These are phyloP conservation scores for Panopea generosa DNA, from an alignment of 2,888 invertebrate genomes.

Conservation along the genomic window DNA sequence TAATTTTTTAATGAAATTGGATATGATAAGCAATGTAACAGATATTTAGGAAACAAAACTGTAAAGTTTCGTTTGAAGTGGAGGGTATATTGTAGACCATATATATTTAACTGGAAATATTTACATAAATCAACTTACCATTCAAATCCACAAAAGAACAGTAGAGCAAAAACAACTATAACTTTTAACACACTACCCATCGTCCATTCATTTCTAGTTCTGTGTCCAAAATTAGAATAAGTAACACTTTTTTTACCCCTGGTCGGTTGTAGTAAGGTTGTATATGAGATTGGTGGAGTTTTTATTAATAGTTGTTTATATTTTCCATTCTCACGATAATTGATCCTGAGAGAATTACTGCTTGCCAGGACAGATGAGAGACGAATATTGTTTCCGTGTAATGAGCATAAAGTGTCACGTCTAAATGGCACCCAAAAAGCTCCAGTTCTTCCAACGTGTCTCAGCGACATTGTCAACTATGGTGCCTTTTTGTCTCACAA, in stretches of 20 bases:
- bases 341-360: slow-evolving; percentile 21
- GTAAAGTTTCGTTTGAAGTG: too few species aligned
- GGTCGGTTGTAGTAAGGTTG: not conserved
- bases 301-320: slow-evolving; percentile 30
- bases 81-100: too few species aligned
- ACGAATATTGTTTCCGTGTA: slow-evolving; percentile 14
- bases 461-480: not conserved
- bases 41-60: too few species aligned
- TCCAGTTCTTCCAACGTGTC: not conserved
- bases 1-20: too few species aligned
- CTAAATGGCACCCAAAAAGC: not conserved
- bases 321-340: slow-evolving; percentile 39
- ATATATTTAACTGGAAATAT: too few species aligned
- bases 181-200: not conserved
- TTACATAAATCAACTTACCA: not conserved
- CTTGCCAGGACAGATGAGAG: slow-evolving; percentile 27
- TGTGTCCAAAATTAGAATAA: slow-evolving; percentile 50
- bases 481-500: too few species aligned
- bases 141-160: not conserved
- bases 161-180: not conserved
- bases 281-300: slow-evolving; percentile 2
- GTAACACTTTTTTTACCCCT: slow-evolving; percentile 2
- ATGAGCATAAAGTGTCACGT: not conserved
- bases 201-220: not conserved
- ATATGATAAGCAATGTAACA: too few species aligned